Percentiles rank a stretch among this genome's conserved stretches.
Conservation (phyloP, 2,888 invertebrate genomes). For the Eudasyphora cyanicolor region DNA sequence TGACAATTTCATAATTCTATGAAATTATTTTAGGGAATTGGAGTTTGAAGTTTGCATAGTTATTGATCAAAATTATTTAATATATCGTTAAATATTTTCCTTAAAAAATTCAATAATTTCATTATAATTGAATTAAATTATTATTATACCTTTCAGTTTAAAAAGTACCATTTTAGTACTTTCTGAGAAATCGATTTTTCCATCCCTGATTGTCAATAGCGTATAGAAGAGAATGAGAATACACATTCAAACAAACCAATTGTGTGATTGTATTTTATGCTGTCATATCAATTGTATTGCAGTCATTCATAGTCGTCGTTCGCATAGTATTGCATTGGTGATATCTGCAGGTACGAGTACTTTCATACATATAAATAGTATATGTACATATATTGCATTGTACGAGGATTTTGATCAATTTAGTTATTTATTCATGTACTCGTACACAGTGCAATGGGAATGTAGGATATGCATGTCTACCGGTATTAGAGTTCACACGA, state of each 20-base stretch:
- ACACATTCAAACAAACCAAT: conserved; percentile 41
- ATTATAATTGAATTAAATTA: too few relatives aligned
- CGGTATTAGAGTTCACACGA: conserved; percentile 4
- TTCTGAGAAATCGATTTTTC: too few relatives aligned
- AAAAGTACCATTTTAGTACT: too few relatives aligned
- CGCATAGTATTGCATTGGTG: neutral
- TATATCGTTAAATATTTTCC: too few relatives aligned
- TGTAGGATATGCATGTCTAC: neutral
- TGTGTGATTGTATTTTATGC: conserved; percentile 56
- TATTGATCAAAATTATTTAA: too few relatives aligned
- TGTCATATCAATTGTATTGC: conserved; percentile 62
- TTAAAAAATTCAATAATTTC: too few relatives aligned
- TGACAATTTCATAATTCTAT: too few relatives aligned
- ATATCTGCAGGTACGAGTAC: conserved; percentile 17
- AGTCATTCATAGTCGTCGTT: conserved; percentile 21
- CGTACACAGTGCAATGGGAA: neutral
- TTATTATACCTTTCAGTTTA: too few relatives aligned
- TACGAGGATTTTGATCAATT: conserved; percentile 6
- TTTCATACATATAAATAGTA: too few relatives aligned
- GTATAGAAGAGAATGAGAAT: neutral
- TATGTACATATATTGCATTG: neutral
- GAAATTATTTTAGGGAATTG: too few relatives aligned
- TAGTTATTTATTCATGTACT: conserved; percentile 10
- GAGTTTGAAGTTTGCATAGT: too few relatives aligned
- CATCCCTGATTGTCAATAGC: conserved; percentile 9